A percentile compares a stretch with the other conserved stretches of the same genome.
These are phyloP conservation scores for Myotis brandtii DNA, from an alignment of 2,113 vertebrate genomes.

Conservation along the genomic window DNA sequence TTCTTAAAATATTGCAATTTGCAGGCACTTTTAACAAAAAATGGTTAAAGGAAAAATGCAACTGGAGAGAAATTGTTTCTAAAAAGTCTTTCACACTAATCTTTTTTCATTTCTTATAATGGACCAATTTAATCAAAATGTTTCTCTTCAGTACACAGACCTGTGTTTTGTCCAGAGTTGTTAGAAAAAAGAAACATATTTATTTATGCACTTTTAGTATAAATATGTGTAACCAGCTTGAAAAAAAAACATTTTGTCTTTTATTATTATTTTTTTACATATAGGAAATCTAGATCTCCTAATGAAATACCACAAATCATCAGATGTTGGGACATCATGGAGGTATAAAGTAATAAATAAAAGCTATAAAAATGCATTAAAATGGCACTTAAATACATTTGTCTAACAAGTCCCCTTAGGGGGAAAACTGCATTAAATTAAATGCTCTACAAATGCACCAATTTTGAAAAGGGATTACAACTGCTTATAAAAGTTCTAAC, in stretches of 20 bases:
- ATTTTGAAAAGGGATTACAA: not conserved
- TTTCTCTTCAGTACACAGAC: conserved; percentile 46
- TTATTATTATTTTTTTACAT: not conserved
- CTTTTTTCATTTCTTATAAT: conserved; percentile 63
- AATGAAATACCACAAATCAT: conserved; percentile 49
- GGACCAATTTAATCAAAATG: conserved; percentile 65
- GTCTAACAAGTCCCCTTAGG: conserved; percentile 2
- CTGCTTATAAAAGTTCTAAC: not conserved
- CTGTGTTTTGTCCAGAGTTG: conserved; percentile 10
- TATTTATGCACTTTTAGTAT: conserved; percentile 53
- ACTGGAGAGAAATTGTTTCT: conserved; percentile 51
- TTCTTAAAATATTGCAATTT: not conserved
- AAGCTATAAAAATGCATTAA: conserved; percentile 59
- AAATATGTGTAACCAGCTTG: conserved; percentile 46
- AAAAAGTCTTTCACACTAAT: conserved; percentile 45
- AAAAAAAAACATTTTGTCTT: not conserved
- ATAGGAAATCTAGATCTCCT: not conserved
- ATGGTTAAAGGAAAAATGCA: not conserved
- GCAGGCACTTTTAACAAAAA: conserved; percentile 28
- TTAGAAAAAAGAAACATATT: conserved; percentile 46
- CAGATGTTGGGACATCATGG: not conserved
- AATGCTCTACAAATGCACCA: not conserved
- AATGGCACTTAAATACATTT: conserved; percentile 65
- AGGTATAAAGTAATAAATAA: not conserved
- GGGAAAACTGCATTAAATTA: not conserved